Conservation (phyloP, 2,888 invertebrate genomes). For the Notodonta ziczac region DNA sequence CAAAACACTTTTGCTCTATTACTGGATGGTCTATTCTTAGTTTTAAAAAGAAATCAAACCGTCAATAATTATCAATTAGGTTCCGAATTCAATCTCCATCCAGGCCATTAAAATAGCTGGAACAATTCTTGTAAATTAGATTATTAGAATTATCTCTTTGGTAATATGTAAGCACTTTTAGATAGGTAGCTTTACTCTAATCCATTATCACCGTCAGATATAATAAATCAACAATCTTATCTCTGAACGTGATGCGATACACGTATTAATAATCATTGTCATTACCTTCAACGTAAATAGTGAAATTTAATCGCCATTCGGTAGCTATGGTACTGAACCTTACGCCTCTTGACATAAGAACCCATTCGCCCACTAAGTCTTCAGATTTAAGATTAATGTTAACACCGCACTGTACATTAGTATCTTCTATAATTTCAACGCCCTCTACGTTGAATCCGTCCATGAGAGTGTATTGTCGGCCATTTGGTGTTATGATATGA, state of each 20-base stretch:
- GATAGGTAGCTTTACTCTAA: constrained; percentile 16
- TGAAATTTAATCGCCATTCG: constrained; percentile 63
- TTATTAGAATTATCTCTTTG: neutral
- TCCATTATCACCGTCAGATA: constrained; percentile 34
- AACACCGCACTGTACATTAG: constrained; percentile 54
- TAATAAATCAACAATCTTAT: constrained; percentile 49
- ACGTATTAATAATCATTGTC: constrained; percentile 43
- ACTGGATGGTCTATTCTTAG: too few relatives aligned
- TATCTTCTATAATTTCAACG: constrained; percentile 43
- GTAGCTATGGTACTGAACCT: constrained; percentile 24
- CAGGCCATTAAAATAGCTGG: too few relatives aligned
- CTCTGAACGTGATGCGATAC: constrained; percentile 66
- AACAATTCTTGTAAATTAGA: too few relatives aligned
- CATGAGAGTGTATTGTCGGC: constrained; percentile 48
- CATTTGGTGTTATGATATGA: constrained; percentile 54
- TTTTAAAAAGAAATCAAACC: too few relatives aligned
- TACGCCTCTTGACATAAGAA: constrained; percentile 55
- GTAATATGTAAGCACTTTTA: neutral
- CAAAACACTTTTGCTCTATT: too few relatives aligned
- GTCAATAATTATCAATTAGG: too few relatives aligned
- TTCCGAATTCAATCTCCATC: too few relatives aligned
- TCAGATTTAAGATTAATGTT: constrained; percentile 45
- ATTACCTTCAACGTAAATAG: constrained; percentile 67
- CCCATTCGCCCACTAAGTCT: constrained; percentile 61
- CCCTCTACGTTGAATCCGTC: constrained; percentile 47